phyloP scores from a whole-genome alignment of 2,797 vertebrate genomes.

The Rhyacichthys aspro region DNA sequence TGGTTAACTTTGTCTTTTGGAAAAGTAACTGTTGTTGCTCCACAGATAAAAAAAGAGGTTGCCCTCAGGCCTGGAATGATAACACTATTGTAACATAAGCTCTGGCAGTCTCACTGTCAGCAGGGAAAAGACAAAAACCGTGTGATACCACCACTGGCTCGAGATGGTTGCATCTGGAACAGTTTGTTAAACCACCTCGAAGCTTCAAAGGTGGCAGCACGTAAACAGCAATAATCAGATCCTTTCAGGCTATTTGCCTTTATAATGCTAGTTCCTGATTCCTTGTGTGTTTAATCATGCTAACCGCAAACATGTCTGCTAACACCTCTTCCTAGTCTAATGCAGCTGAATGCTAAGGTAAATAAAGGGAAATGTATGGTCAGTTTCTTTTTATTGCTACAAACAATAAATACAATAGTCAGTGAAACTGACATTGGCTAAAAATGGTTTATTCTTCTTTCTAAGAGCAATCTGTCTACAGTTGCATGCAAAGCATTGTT shows the following conservation, averaged over 20 bases:
- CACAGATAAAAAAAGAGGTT: conserved; percentile 8
- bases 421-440: neutral
- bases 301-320: conserved; percentile 39
- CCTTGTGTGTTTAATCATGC: conserved; percentile 27
- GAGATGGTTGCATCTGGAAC: conserved; percentile 36
- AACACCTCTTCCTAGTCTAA: conserved; percentile 7
- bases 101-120: conserved; percentile 48
- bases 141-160: conserved; percentile 1
- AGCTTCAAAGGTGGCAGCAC: conserved; percentile 16
- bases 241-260: conserved; percentile 25
- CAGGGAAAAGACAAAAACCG: conserved; percentile 26
- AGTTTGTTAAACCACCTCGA: conserved; percentile 24
- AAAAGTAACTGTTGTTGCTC: too few relatives aligned
- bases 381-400: conserved; percentile 4
- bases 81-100: conserved; percentile 60
- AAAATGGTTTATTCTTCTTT: too few relatives aligned
- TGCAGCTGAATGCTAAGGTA: conserved; percentile 21
- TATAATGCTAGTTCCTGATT: conserved; percentile 21
- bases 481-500: too few relatives aligned
- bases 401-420: neutral
- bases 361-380: conserved; percentile 18
- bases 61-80: conserved; percentile 37
- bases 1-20: neutral
- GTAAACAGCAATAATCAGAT: conserved; percentile 25
- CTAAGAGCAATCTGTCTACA: too few relatives aligned